Percentiles rank a stretch among this genome's conserved stretches.
These are phyloP conservation scores for Steinernema scapterisci DNA, from an alignment of 2,888 invertebrate species.

Conservation along the genomic window DNA sequence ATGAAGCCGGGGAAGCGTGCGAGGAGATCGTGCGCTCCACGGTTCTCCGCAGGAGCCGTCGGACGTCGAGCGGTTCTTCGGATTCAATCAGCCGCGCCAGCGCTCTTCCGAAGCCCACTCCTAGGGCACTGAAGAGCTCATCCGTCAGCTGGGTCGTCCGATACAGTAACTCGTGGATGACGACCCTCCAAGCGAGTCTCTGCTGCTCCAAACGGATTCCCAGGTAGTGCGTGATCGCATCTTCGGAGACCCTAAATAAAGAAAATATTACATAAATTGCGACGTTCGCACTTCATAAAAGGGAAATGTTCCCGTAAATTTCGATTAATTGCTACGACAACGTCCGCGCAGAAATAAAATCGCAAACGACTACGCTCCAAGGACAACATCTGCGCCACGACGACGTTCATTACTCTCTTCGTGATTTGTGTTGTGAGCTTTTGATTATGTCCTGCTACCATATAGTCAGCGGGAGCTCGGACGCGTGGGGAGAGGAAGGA, in stretches of 20 bases:
- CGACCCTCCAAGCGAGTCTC: slow-evolving; percentile 46
- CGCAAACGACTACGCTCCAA: neutral
- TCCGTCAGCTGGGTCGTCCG: slow-evolving; percentile 44
- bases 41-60: slow-evolving; percentile 37
- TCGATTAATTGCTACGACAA: slow-evolving; percentile 18
- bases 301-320: slow-evolving; percentile 12
- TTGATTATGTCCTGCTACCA: too few relatives aligned
- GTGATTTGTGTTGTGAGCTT: too few relatives aligned
- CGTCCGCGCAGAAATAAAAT: slow-evolving; percentile 28
- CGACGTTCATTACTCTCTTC: too few relatives aligned
- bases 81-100: slow-evolving; percentile 44
- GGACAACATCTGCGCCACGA: neutral
- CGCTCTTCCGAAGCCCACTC: slow-evolving; percentile 35
- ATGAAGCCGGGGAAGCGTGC: neutral
- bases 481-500: too few relatives aligned
- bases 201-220: slow-evolving; percentile 51
- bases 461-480: too few relatives aligned
- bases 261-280: neutral
- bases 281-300: slow-evolving; percentile 18
- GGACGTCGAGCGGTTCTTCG: slow-evolving; percentile 47
- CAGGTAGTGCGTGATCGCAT: slow-evolving; percentile 47
- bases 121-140: slow-evolving; percentile 39
- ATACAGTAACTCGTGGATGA: slow-evolving; percentile 50
- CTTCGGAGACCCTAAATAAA: slow-evolving; percentile 42
- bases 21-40: slow-evolving; percentile 4